Evolutionary conservation across 2,888 invertebrate species (phyloP).

Genomic region (Chloroclysta siterata): DNA sequence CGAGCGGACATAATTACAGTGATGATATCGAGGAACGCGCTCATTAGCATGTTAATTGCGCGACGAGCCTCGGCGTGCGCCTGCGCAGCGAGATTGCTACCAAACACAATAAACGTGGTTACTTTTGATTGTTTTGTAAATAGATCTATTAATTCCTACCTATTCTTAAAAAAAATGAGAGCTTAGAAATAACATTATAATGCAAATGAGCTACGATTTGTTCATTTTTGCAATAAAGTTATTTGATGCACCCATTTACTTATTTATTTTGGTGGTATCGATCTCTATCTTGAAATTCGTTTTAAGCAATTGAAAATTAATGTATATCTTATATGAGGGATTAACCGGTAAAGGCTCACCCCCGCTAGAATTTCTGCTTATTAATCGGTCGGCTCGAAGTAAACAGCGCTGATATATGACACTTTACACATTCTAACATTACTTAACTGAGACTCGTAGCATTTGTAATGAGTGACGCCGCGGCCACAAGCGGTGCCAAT

Average conservation of each 20-base stretch:
- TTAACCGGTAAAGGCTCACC: conserved; percentile 56
- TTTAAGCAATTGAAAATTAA: conserved; percentile 29
- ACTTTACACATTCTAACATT: conserved; percentile 79
- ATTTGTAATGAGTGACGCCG: conserved; percentile 81
- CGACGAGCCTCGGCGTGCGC: conserved; percentile 59
- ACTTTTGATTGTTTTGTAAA: conserved; percentile 52
- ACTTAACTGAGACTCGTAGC: conserved; percentile 70
- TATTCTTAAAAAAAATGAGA: conserved; percentile 17
- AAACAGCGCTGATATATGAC: conserved; percentile 80
- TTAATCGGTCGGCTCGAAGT: conserved; percentile 67
- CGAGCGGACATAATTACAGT: conserved; percentile 76
- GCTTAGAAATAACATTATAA: conserved; percentile 6
- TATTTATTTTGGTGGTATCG: conserved; percentile 19
- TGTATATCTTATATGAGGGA: conserved; percentile 34
- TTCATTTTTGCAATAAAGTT: conserved; percentile 17
- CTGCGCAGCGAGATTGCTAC: conserved; percentile 43
- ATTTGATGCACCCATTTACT: conserved; percentile 16
- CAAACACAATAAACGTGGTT: conserved; percentile 56
- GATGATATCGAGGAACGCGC: conserved; percentile 78
- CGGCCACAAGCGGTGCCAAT: conserved; percentile 74
- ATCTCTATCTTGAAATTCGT: conserved; percentile 25
- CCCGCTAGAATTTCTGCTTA: conserved; percentile 64
- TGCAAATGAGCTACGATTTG: conserved; percentile 5
- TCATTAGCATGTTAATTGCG: conserved; percentile 84
- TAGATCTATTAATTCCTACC: conserved; percentile 15